Percentiles rank a stretch among this genome's conserved stretches.
phyloP scores from a whole-genome alignment of 2,113 vertebrate species.

The Lepus americanus region DNA sequence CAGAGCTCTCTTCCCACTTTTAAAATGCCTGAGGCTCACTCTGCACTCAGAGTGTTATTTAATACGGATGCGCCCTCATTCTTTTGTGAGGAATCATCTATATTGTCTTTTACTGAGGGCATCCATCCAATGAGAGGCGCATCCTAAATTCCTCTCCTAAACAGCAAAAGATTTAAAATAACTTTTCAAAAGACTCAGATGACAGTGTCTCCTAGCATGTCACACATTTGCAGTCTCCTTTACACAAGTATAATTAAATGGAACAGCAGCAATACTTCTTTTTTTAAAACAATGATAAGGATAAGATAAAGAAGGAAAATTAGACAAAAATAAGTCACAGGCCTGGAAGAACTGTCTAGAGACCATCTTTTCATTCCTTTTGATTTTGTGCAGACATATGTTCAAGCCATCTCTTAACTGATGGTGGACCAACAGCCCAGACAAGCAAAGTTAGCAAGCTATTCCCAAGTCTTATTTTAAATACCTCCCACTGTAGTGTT shows the following conservation, averaged over 20 bases:
- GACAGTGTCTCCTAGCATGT: neutral
- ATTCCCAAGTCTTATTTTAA: neutral
- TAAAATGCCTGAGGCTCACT: neutral
- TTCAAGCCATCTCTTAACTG: neutral
- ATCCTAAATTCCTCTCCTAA: neutral
- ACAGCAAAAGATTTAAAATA: conserved; percentile 55
- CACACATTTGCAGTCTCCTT: neutral
- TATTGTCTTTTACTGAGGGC: neutral
- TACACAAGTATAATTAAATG: neutral
- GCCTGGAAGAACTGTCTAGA: neutral
- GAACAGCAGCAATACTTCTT: neutral
- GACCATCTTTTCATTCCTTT: neutral
- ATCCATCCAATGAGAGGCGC: neutral
- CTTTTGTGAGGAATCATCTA: conserved; percentile 32
- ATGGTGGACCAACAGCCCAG: neutral
- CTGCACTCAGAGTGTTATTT: neutral
- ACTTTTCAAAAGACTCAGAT: neutral
- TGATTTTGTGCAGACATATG: neutral
- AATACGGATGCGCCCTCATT: neutral
- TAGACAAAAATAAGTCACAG: neutral
- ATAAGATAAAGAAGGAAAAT: neutral
- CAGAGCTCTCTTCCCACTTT: neutral
- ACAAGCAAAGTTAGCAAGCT: neutral
- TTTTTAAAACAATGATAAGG: neutral
- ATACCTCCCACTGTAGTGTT: neutral